phyloP scores from a whole-genome alignment of 2,888 invertebrate species.

The Aleiodes testaceus region DNA sequence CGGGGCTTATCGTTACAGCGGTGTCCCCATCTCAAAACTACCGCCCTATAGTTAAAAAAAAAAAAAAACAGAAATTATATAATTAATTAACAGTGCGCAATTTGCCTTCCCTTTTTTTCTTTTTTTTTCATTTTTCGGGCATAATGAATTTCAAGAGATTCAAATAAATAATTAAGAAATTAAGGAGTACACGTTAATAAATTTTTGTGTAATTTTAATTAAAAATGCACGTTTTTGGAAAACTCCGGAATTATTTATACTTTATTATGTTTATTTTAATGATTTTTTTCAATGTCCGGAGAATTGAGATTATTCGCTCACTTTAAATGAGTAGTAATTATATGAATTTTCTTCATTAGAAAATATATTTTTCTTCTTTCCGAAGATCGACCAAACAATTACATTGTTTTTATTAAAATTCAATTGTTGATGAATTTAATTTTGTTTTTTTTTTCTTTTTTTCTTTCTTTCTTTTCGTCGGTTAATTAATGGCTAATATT shows the following conservation, averaged over 20 bases:
- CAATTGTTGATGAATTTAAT: constrained; percentile 3
- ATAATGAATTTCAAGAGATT: background rate
- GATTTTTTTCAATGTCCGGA: constrained; percentile 8
- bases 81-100: constrained; percentile 23
- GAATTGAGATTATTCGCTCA: constrained; percentile 14
- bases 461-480: background rate
- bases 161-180: background rate
- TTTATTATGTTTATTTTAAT: background rate
- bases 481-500: constrained; percentile 3
- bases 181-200: background rate
- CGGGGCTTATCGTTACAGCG: constrained; percentile 72
- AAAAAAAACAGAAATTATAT: constrained; percentile 25
- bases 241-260: constrained; percentile 24
- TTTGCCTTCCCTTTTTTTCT: constrained; percentile 28
- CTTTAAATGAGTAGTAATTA: constrained; percentile 18
- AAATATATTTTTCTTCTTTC: constrained; percentile 41
- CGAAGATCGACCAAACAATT: constrained; percentile 43
- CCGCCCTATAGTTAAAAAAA: constrained; percentile 65
- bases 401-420: too few relatives aligned
- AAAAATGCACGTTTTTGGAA: constrained; percentile 22
- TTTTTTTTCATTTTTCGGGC: background rate
- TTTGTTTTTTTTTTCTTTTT: constrained; percentile 20
- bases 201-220: background rate
- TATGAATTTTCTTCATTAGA: constrained; percentile 16
- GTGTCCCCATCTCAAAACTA: constrained; percentile 72